Evolutionary conservation across 2,113 vertebrate genomes (phyloP).

Genomic region (Calypte anna): DNA sequence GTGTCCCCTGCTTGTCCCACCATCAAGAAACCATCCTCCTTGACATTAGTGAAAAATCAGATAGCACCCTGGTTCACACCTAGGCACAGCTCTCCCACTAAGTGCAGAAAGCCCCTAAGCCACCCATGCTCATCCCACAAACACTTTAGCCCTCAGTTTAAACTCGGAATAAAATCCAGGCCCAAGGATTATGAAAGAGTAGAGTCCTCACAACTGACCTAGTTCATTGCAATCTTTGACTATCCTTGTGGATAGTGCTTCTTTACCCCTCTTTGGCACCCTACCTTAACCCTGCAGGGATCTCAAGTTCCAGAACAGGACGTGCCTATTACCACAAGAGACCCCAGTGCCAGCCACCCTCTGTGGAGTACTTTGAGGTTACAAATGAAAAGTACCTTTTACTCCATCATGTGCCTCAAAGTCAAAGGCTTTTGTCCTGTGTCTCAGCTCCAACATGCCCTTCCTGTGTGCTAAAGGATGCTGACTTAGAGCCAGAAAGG

Average conservation of each 20-base stretch:
- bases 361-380: background rate
- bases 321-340: too few species aligned
- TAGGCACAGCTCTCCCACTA: background rate
- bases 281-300: background rate
- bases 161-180: background rate
- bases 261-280: background rate
- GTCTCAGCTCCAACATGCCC: background rate
- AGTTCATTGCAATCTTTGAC: background rate
- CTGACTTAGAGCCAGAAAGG: background rate
- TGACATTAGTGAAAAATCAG: background rate
- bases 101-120: background rate
- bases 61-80: background rate
- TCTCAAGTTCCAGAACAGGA: background rate
- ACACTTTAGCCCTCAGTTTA: background rate
- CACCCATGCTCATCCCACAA: background rate
- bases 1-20: background rate
- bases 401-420: fast-evolving
- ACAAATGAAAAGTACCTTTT: background rate
- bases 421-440: background rate
- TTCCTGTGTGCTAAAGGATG: background rate
- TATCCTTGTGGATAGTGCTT: background rate
- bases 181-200: background rate
- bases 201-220: background rate
- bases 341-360: background rate
- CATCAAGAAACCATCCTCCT: fast-evolving